Evolutionary conservation across 2,797 vertebrate species (phyloP), one percentile per base, ranked within the genome.

Genomic region (Xiphophorus birchmanni): DNA sequence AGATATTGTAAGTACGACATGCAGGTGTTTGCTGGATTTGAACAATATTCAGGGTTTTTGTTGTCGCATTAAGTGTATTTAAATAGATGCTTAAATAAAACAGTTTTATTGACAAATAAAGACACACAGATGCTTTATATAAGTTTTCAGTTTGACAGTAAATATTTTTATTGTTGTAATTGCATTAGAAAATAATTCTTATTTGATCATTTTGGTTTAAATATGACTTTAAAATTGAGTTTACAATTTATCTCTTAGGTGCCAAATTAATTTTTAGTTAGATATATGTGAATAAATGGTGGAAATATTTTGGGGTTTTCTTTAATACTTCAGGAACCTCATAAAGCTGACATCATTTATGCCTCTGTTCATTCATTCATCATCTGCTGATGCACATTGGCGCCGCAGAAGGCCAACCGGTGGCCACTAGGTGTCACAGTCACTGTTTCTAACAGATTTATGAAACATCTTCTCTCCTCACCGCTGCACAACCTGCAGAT

Each of bases 391-490:
- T 47, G 75, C 75, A 87, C 4, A 84, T 56, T 63, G 56, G 47
- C 78, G 35, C 18, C 3, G 11, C 29, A 32, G 44, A 26, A 71
- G 50, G 79, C 29, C 56, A 15, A 72, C 48, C 42, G 21, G 73
- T 89, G 92, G 88, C 94, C 95, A 95, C 95, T 95, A 95, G 95
- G 92, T 94, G 95, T 94, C 95, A 94, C 93, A 93, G 90, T 93
- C 83, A 91, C 86, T 90, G 86, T 92, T 89, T 87, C 67, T 65
- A 90, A 91, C 85, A 86, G 29, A 80, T 1, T 40, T 32, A 80
- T 54, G 52, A 35, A 11, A 40, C 1, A 40, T 15, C 75, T 72
- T 72, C 73, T 84, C 69, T 76, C 74, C 85, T 69, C 29, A 48
- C 50, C n/a, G 0, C 65, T 40, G 6, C 65, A 17, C 45, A 74